Percentiles rank a stretch among this genome's conserved stretches.
Evolutionary conservation across 2,797 vertebrate genomes (phyloP).

Genomic region (Selene dorsalis): DNA sequence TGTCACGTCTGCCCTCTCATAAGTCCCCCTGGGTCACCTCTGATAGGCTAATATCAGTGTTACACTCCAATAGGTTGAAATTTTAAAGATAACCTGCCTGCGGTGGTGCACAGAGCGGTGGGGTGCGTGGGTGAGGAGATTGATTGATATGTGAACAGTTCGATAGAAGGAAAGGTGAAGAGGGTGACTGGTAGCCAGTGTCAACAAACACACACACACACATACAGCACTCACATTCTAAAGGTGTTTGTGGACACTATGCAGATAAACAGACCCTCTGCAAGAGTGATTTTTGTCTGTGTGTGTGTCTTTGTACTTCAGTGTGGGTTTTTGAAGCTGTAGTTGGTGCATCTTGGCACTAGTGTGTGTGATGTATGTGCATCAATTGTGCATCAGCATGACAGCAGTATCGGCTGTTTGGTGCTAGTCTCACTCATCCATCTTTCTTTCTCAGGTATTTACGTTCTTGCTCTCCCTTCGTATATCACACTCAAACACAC

Average conservation of each 20-base stretch:
- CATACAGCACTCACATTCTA: constrained; percentile 8
- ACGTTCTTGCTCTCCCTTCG: neutral
- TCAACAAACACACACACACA: constrained; percentile 17
- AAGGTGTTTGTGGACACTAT: constrained; percentile 48
- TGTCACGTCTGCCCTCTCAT: constrained; percentile 19
- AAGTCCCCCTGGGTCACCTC: constrained; percentile 3
- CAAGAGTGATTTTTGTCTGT: constrained; percentile 19
- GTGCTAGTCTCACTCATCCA: constrained; percentile 35
- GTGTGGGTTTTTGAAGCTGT: neutral
- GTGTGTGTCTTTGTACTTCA: neutral
- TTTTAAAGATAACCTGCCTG: constrained; percentile 31
- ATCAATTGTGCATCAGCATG: constrained; percentile 11
- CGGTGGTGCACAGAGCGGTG: constrained; percentile 1
- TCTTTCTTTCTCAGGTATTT: constrained; percentile 10
- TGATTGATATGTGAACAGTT: constrained; percentile 29
- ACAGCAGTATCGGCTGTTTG: constrained; percentile 9
- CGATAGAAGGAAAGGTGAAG: constrained; percentile 36
- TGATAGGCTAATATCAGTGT: constrained; percentile 7
- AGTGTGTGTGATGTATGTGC: constrained; percentile 14
- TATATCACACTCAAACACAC: neutral
- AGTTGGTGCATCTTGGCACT: constrained; percentile 3
- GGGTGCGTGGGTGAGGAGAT: constrained; percentile 5
- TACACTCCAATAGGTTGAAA: constrained; percentile 8
- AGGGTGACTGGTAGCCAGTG: constrained; percentile 10
- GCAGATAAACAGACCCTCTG: constrained; percentile 20